Conservation (phyloP, 2,888 invertebrate species). For the Heliconius charithonia region DNA sequence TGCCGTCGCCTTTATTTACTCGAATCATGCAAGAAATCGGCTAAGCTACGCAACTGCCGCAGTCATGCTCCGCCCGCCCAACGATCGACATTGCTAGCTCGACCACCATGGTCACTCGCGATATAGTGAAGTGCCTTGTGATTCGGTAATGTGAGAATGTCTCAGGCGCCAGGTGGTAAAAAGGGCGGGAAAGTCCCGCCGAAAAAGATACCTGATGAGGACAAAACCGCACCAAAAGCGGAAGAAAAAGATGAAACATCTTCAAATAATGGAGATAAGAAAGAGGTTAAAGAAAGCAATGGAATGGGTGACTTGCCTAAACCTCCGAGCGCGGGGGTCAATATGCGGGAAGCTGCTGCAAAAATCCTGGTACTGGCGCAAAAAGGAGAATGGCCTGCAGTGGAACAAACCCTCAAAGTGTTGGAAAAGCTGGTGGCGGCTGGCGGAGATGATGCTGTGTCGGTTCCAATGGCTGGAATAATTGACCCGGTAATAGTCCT, state of each 20-base stretch:
- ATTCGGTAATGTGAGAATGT: constrained; percentile 82
- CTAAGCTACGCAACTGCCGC: constrained; percentile 78
- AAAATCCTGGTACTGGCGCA: constrained; percentile 90
- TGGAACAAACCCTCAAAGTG: constrained; percentile 93
- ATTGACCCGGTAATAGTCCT: constrained; percentile 87
- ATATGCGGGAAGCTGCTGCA: constrained; percentile 90
- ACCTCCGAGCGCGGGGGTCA: constrained; percentile 92
- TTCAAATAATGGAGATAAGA: constrained; percentile 86
- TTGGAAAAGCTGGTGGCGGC: constrained; percentile 91
- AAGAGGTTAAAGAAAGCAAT: constrained; percentile 79
- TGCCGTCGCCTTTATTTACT: constrained; percentile 77
- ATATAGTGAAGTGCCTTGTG: constrained; percentile 60
- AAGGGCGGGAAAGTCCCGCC: constrained; percentile 85
- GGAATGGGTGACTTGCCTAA: constrained; percentile 84
- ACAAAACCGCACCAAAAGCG: constrained; percentile 72
- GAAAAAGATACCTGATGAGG: constrained; percentile 80
- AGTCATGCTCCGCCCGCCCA: constrained; percentile 79
- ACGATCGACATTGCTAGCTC: constrained; percentile 64
- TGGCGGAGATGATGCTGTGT: constrained; percentile 90
- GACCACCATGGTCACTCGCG: constrained; percentile 61
- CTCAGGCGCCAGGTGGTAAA: constrained; percentile 86
- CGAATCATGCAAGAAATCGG: constrained; percentile 79
- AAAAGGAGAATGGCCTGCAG: constrained; percentile 95
- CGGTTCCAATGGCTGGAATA: constrained; percentile 90
- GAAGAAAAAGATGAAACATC: constrained; percentile 86